Conservation (phyloP, 1,140 invertebrate genomes). For the Leptopilina boulardi region DNA sequence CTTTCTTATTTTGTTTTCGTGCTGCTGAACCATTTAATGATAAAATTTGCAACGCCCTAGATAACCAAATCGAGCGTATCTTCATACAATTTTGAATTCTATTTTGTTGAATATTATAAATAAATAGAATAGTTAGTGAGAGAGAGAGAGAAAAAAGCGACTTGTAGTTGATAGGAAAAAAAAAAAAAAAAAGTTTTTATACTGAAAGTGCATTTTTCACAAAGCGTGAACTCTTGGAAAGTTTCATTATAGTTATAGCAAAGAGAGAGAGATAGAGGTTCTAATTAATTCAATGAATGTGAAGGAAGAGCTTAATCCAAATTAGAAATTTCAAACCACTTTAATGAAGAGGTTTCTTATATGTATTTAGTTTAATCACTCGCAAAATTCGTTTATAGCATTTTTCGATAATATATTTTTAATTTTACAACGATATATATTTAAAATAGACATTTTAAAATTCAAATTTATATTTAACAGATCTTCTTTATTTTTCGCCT, state of each 20-base stretch:
- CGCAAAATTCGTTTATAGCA: neutral
- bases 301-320: constrained; percentile 5
- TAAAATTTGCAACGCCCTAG: constrained; percentile 2
- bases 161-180: neutral
- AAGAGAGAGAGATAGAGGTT: neutral
- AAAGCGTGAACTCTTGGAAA: neutral
- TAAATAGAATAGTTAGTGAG: neutral
- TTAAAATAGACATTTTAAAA: too few species aligned
- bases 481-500: too few species aligned
- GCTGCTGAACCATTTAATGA: constrained; percentile 28
- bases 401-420: neutral
- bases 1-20: constrained; percentile 44
- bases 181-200: neutral
- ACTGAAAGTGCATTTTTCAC: neutral
- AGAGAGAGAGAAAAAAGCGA: neutral
- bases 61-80: constrained; percentile 23
- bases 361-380: neutral
- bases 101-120: neutral
- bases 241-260: neutral
- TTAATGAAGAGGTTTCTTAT: neutral
- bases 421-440: too few species aligned
- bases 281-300: constrained; percentile 2
- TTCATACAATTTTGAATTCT: constrained; percentile 2
- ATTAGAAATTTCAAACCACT: constrained; percentile 3
- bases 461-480: too few species aligned